phyloP scores from a whole-genome alignment of 2,113 vertebrate species.

The Crotalus horridus region DNA sequence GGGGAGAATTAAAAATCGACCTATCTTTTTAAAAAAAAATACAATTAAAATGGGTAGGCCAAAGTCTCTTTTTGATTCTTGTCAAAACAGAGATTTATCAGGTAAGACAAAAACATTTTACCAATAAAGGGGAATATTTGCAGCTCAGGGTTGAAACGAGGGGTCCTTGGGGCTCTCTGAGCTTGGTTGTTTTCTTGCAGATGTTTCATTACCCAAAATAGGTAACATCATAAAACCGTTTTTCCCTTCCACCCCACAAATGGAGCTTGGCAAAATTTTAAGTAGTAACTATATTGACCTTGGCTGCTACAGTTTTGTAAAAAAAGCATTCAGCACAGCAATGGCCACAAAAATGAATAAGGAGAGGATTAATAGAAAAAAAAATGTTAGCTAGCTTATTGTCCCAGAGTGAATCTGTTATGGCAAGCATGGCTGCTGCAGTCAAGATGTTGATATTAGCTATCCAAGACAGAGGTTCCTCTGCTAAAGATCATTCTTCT shows the following conservation, averaged over 20 bases:
- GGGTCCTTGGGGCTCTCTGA: background rate
- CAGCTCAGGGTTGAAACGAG: background rate
- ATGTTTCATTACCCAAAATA: background rate
- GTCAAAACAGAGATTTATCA: background rate
- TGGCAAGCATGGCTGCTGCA: background rate
- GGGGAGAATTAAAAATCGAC: background rate
- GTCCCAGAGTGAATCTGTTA: background rate
- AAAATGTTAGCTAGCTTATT: background rate
- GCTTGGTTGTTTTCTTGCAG: background rate
- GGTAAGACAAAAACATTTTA: background rate
- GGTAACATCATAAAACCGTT: background rate
- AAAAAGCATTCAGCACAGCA: background rate
- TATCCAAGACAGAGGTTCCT: slow-evolving; percentile 13
- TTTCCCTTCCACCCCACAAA: background rate
- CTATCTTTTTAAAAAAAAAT: background rate
- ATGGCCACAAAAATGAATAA: background rate
- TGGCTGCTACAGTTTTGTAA: background rate
- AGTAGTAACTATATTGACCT: background rate
- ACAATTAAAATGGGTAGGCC: background rate
- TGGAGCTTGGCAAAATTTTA: background rate
- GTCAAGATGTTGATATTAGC: background rate
- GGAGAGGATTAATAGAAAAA: background rate
- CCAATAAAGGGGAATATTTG: background rate
- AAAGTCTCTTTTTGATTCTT: background rate
- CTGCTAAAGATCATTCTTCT: background rate